Base-by-base conservation (phyloP, 2,888 invertebrate genomes). In the Pherbina coryleti region DNA sequence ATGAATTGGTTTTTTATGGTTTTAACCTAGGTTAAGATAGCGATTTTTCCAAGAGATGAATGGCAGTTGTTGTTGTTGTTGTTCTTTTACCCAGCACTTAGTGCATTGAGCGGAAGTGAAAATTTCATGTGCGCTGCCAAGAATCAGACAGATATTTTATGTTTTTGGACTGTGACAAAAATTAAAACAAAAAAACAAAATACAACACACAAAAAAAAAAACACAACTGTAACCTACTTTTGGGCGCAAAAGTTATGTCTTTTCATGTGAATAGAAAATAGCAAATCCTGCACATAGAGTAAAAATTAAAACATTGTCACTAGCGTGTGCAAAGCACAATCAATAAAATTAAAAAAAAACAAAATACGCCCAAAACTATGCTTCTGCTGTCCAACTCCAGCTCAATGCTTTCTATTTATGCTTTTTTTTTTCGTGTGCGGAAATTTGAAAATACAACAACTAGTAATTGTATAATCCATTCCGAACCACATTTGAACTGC, bases 21-120 rank as follows among this genome's bases (percentile, higher is more conserved):
- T 55, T 62, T 60, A 75, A 75, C 70, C 78, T 71, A 71, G 78
- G 70, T 78, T 70, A 77, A 77, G 72, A 72, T 44, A 60, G 67
- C 67, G 55, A 69, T 67, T 67, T 55, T 69, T 60, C 67, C 44
- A 44, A 67, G 44, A 67, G 67, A 22, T 44, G 44, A 67, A 67
- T 67, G 67, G 67, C 37, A 5, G 37, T 17, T 66, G 37, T 11
- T n/a, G 64, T 34, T 44, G 67, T 9, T 37, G 49, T 9, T 19
- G 44, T 67, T 67, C 1, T 2, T 44, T 8, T n/a, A 19, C 44
- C 11, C 28, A 44, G 44, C 22, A 67, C 44, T 67, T 22, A 67
- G 44, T 67, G 44, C 67, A 67, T 67, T 72, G 5, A 31, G 72
- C 57, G 72, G 69, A 49, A 69, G 69, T 53, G 51, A 69, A 28